A percentile compares a stretch with the other conserved stretches of the same genome.
Evolutionary conservation across 2,888 invertebrate genomes (phyloP).

Genomic region (Pristionchus mayeri): DNA sequence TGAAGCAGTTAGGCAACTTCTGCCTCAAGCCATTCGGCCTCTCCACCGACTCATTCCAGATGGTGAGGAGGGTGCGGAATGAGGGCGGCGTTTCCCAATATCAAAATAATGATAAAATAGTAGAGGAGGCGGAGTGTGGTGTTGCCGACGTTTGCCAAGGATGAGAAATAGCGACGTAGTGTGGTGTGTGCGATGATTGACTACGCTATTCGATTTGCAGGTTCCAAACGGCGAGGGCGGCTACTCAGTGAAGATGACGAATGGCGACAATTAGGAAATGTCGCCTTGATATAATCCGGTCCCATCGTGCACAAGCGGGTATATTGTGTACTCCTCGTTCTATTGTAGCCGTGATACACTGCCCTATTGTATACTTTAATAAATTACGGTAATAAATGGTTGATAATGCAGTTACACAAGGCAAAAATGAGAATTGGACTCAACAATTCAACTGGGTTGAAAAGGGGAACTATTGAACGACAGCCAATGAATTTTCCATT

Average conservation of each 20-base stretch:
- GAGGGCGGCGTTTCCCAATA: background rate
- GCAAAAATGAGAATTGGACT: too few species aligned
- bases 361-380: too few species aligned
- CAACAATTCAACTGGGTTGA: too few species aligned
- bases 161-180: background rate
- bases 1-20: slow-evolving; percentile 68
- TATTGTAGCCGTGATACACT: too few species aligned
- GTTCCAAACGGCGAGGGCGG: slow-evolving; percentile 69
- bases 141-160: background rate
- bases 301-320: background rate
- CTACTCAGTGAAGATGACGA: slow-evolving; percentile 70
- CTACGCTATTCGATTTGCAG: background rate
- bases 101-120: too few species aligned
- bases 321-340: too few species aligned
- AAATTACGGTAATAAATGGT: too few species aligned
- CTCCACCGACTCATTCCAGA: slow-evolving; percentile 70
- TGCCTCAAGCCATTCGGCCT: slow-evolving; percentile 70
- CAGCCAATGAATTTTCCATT: too few species aligned
- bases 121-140: background rate
- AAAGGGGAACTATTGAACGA: too few species aligned
- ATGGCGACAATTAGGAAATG: slow-evolving; percentile 6
- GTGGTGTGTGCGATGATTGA: background rate
- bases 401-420: too few species aligned
- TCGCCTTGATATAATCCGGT: background rate
- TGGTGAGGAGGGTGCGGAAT: slow-evolving; percentile 54